Evolutionary conservation across 2,888 invertebrate species (phyloP).

Genomic region (Chorisops tibialis): DNA sequence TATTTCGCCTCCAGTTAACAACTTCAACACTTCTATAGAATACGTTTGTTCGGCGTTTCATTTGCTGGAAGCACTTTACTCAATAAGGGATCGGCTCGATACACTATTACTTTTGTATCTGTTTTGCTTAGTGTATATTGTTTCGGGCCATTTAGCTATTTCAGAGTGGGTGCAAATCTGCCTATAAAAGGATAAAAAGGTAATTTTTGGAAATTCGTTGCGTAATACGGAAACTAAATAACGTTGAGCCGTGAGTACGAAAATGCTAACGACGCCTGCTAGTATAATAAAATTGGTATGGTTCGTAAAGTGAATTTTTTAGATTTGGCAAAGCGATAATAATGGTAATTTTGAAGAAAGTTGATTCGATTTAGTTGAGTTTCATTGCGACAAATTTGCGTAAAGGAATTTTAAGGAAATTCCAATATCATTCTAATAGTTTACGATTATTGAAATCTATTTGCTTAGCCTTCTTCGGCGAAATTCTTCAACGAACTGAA

Average conservation of each 20-base stretch:
- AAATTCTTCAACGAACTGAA: too few relatives aligned
- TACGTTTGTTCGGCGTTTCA: too few relatives aligned
- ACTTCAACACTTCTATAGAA: too few relatives aligned
- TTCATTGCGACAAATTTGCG: too few relatives aligned
- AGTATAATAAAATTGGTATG: background rate
- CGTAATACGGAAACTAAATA: slow-evolving; percentile 12
- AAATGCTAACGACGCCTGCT: slow-evolving; percentile 2
- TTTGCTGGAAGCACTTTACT: too few relatives aligned
- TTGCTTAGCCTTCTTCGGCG: too few relatives aligned
- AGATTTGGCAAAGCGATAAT: background rate
- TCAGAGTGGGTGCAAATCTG: background rate
- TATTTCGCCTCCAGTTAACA: background rate
- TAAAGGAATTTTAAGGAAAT: too few relatives aligned
- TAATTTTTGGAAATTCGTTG: slow-evolving; percentile 4
- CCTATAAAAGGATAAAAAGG: slow-evolving; percentile 16
- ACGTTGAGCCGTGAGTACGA: slow-evolving; percentile 9
- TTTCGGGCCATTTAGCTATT: slow-evolving; percentile 6
- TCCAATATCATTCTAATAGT: too few relatives aligned
- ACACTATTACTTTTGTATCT: too few relatives aligned
- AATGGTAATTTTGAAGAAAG: background rate
- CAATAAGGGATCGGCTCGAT: too few relatives aligned
- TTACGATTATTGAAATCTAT: too few relatives aligned
- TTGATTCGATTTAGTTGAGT: too few relatives aligned
- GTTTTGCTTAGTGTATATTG: background rate
- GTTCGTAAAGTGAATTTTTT: slow-evolving; percentile 9